Evolutionary conservation across 53 echinoderm and acorn worm genomes (phyloP).

Genomic region (Echinarachnius parma): DNA sequence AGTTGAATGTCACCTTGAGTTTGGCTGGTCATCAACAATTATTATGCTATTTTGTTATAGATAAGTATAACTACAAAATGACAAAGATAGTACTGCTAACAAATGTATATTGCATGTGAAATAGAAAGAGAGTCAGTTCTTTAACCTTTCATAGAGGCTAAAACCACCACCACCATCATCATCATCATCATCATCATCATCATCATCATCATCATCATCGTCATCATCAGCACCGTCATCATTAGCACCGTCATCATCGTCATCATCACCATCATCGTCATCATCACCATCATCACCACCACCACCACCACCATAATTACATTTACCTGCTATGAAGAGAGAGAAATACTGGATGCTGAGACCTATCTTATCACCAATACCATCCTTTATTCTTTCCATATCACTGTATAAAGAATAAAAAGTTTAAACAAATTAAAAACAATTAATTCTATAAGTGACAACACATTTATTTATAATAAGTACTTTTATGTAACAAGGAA

Average conservation of each 20-base stretch:
- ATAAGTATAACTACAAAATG: no score
- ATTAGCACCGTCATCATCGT: neutral
- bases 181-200: constrained; percentile 49
- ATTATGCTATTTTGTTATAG: no score
- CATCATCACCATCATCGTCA: neutral
- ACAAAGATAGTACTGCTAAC: no score
- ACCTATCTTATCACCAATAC: constrained; percentile 87
- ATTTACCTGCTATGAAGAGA: constrained; percentile 55
- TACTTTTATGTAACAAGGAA: no score
- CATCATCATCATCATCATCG: constrained; percentile 40
- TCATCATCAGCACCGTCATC: neutral
- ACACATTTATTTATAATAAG: no score
- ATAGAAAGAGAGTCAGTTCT: no score
- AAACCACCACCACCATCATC: constrained; percentile 16
- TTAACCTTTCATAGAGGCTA: no score
- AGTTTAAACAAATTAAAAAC: no score
- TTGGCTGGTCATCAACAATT: no score
- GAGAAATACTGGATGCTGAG: constrained; percentile 59
- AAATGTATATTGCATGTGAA: no score
- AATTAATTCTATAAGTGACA: no score
- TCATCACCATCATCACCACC: neutral
- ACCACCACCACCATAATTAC: neutral
- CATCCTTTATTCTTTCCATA: constrained; percentile 71
- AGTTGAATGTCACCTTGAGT: no score
- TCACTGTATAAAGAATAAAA: constrained; percentile 66